Conservation (phyloP, 2,113 vertebrate species). For the Mobula hypostoma region DNA sequence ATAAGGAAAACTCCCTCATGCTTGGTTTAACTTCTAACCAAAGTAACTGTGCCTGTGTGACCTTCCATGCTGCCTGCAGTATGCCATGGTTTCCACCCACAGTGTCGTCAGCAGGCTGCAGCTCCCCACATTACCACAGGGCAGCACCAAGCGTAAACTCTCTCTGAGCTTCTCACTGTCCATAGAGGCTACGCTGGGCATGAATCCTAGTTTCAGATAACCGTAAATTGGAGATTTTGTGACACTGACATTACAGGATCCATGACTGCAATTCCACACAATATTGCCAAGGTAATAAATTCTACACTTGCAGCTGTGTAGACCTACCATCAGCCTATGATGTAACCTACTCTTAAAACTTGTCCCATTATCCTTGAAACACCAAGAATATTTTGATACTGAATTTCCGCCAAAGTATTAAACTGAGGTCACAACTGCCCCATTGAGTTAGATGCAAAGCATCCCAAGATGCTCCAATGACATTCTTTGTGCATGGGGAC, state of each 20-base stretch:
- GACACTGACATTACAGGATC: neutral
- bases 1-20: neutral
- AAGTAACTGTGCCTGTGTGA: neutral
- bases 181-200: no score
- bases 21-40: constrained; percentile 14
- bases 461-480: neutral
- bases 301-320: neutral
- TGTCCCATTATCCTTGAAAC: neutral
- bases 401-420: neutral
- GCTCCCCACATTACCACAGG: neutral
- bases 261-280: neutral
- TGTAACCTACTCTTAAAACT: neutral
- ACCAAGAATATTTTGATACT: neutral
- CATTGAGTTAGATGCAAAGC: neutral
- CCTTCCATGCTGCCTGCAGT: neutral
- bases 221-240: no score
- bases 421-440: neutral
- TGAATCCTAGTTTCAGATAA: neutral
- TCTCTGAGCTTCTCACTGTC: neutral
- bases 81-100: neutral
- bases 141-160: neutral
- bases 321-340: neutral
- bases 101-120: neutral
- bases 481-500: no score
- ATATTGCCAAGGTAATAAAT: neutral